A percentile compares a stretch with the other conserved stretches of the same genome.
phyloP scores from a whole-genome alignment of 2,797 vertebrate species.

The Kryptopterus vitreolus region DNA sequence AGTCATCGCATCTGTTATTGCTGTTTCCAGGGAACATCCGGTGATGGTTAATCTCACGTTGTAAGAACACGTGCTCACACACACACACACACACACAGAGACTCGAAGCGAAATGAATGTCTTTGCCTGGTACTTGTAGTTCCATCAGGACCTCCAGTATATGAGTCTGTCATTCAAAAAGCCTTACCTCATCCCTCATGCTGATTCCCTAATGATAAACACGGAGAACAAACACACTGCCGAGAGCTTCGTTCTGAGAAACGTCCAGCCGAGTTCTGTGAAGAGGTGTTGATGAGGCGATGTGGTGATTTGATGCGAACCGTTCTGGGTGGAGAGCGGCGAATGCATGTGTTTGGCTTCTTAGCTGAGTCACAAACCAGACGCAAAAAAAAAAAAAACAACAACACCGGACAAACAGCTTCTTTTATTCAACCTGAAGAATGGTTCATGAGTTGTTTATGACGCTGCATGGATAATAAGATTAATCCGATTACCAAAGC shows the following conservation, averaged over 20 bases:
- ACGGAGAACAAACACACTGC: constrained; percentile 7
- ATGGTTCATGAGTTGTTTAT: constrained; percentile 6
- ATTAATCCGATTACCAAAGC: not conserved
- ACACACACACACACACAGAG: not conserved
- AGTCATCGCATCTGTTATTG: not conserved
- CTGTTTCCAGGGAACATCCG: not conserved
- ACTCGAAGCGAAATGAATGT: not conserved
- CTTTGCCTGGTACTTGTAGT: not conserved
- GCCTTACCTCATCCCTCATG: not conserved
- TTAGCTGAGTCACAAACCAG: constrained; percentile 1
- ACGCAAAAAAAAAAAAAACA: not conserved
- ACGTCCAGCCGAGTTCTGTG: constrained; percentile 2
- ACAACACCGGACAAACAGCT: constrained; percentile 35
- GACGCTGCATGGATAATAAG: not conserved
- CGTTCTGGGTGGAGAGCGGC: constrained; percentile 10
- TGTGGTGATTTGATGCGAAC: constrained; percentile 36
- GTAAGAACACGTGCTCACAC: constrained; percentile 20
- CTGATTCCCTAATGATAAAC: constrained; percentile 28
- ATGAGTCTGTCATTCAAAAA: constrained; percentile 13
- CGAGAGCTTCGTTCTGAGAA: constrained; percentile 28
- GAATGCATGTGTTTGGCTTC: not conserved
- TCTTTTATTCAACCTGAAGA: not conserved
- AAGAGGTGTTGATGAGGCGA: not conserved
- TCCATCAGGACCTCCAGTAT: not conserved
- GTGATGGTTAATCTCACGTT: not conserved